Evolutionary conservation across 2,888 invertebrate species (phyloP), one percentile per base, ranked within the genome.

Genomic region (Aphelenchoides bicaudatus): DNA sequence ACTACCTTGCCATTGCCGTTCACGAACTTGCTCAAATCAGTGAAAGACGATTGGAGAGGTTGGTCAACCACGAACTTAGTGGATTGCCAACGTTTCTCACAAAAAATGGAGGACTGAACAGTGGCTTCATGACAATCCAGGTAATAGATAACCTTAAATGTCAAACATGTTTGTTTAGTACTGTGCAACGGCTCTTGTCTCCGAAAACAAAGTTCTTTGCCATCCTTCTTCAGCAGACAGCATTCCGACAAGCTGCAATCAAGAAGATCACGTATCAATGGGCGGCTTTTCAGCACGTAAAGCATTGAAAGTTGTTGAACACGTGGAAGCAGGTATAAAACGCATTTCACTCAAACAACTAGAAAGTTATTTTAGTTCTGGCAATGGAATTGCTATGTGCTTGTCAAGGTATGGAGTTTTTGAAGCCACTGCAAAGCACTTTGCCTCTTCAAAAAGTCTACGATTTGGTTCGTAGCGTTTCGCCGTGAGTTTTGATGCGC

Each of bases 231-330:
- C 85, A 1, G 85, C 85, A 27, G 86, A 86, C 78, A 85, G 85
- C 25, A 79, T 86, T 64, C 84, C 85, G 46, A 87, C 86, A 1
- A 85, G 85, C 68, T 86, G 85, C 23, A 86, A 85, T 8, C 86
- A 86, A 28, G 86, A 86, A 75, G 86, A 86, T 77, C 86, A 87
- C 78, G 86, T 86, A 39, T 85, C 85, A 8, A 86, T 86, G 86
- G 86, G 86, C 16, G 86, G 85, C 8, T 86, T 84, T 76, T 80
- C 86, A 0, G 86, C 86, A 1, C 77, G 86, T 62, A 86, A 86
- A 78, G 83, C 84, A 10, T 80, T 86, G 23, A 81, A 80, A 64
- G 84, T 85, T 25, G 79, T 82, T 1, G 81, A 81, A 66, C 81
- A 84, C 61, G 82, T 83, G 1, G 83, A 84, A 72, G 80, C 81